These are phyloP conservation scores for Eriocheir sinensis DNA, from an alignment of 1,140 invertebrate genomes.

Conservation along the genomic window DNA sequence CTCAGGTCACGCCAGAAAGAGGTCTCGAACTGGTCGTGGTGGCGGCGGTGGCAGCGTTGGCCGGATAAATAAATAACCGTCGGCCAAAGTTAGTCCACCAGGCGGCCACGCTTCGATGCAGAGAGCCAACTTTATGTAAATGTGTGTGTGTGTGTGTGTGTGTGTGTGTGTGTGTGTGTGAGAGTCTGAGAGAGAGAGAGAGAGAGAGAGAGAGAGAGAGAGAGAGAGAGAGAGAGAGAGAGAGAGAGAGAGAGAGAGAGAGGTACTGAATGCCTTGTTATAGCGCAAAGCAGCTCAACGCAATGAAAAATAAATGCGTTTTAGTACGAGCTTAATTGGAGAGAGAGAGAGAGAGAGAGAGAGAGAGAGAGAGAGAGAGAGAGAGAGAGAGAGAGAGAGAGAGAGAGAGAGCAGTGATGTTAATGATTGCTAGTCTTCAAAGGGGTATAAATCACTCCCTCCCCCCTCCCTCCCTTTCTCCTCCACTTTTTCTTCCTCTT, in stretches of 20 bases:
- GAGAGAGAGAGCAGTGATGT: slow-evolving; percentile 33
- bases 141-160: neutral
- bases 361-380: neutral
- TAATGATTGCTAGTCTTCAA: neutral
- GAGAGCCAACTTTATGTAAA: neutral
- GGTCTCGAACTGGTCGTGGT: neutral
- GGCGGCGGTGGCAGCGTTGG: too few species aligned
- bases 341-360: slow-evolving; percentile 12
- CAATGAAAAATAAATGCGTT: too few species aligned
- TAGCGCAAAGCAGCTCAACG: too few species aligned
- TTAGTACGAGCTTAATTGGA: neutral
- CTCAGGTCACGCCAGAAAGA: neutral
- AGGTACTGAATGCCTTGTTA: neutral
- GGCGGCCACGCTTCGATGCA: neutral
- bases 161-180: neutral
- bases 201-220: too few species aligned
- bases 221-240: too few species aligned
- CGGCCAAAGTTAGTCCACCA: neutral
- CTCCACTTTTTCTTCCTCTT: too few species aligned
- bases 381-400: slow-evolving; percentile 28
- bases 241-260: too few species aligned
- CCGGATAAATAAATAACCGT: neutral
- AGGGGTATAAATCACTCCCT: neutral
- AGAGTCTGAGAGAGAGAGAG: neutral
- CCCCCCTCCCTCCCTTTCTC: neutral